A percentile compares a stretch with the other conserved stretches of the same genome.
These are phyloP conservation scores for Rhodeus uyekii DNA, from an alignment of 2,797 vertebrate species.

Conservation along the genomic window DNA sequence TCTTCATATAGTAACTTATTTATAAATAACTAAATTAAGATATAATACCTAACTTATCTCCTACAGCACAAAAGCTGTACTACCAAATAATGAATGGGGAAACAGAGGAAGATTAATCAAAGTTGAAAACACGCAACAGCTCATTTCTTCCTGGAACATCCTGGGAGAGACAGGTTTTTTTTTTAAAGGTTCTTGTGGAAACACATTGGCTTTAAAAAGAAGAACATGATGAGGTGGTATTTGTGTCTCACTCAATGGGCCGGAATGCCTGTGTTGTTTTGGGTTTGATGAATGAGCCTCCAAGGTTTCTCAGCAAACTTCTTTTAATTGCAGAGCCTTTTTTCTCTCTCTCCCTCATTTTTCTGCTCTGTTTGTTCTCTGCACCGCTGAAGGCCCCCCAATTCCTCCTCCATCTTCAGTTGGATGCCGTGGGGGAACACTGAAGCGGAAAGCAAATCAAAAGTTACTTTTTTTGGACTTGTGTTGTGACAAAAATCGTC, in stretches of 20 bases:
- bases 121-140: constrained; percentile 23
- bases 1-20: constrained; percentile 27
- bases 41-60: constrained; percentile 32
- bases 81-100: constrained; percentile 35
- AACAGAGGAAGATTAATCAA: constrained; percentile 47
- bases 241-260: constrained; percentile 43
- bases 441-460: constrained; percentile 43
- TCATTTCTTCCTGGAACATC: constrained; percentile 32
- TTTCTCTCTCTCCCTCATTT: neutral
- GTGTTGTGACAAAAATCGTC: constrained; percentile 16
- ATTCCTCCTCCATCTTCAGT: constrained; percentile 33
- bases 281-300: constrained; percentile 63
- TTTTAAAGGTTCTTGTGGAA: constrained; percentile 28
- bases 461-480: constrained; percentile 36
- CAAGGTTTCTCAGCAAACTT: constrained; percentile 55
- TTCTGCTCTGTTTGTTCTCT: constrained; percentile 42
- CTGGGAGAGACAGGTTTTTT: constrained; percentile 30
- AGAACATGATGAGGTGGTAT: constrained; percentile 47
- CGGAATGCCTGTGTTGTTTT: constrained; percentile 52
- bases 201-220: constrained; percentile 51
- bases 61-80: constrained; percentile 12
- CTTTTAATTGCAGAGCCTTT: constrained; percentile 64
- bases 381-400: constrained; percentile 11
- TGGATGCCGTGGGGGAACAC: constrained; percentile 46
- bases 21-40: constrained; percentile 27